A percentile compares a stretch with the other conserved stretches of the same genome.
Conservation (phyloP, 2,888 invertebrate species). For the Clusia tigrina region DNA sequence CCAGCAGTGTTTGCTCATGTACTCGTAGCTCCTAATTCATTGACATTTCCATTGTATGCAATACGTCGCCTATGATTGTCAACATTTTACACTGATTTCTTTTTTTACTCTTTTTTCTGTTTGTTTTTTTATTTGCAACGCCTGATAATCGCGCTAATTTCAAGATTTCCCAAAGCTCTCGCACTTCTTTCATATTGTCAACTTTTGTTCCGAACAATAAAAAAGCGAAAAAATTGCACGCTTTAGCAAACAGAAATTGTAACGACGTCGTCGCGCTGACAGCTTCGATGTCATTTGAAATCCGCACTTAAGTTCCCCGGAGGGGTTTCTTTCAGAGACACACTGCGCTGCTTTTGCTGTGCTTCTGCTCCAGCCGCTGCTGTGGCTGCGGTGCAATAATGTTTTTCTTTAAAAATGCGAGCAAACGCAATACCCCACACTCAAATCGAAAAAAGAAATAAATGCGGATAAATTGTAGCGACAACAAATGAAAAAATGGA, state of each 20-base stretch:
- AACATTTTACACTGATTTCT: constrained; percentile 27
- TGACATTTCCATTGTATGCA: constrained; percentile 29
- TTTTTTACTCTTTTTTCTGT: constrained; percentile 7
- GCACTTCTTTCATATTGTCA: constrained; percentile 31
- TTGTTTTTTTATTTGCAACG: constrained; percentile 29
- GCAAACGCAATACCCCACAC: not conserved
- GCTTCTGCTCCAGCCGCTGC: too few relatives aligned
- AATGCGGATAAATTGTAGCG: not conserved
- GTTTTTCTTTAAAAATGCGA: not conserved
- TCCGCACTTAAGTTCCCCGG: constrained; percentile 45
- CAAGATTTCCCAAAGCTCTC: constrained; percentile 60
- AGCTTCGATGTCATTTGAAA: constrained; percentile 44
- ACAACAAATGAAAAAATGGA: constrained; percentile 12
- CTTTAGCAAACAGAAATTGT: constrained; percentile 28
- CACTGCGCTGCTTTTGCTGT: too few relatives aligned
- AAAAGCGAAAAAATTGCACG: constrained; percentile 22
- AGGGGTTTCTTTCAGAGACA: constrained; percentile 35
- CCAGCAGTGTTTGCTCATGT: too few relatives aligned
- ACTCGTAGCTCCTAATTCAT: constrained; percentile 8
- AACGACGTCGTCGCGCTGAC: constrained; percentile 29
- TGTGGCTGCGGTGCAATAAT: not conserved
- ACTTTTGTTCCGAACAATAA: constrained; percentile 31
- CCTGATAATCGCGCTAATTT: constrained; percentile 63
- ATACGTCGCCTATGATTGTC: constrained; percentile 31
- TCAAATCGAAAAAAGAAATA: not conserved